phyloP scores from a whole-genome alignment of 1,140 invertebrate species.

The Panulirus ornatus region DNA sequence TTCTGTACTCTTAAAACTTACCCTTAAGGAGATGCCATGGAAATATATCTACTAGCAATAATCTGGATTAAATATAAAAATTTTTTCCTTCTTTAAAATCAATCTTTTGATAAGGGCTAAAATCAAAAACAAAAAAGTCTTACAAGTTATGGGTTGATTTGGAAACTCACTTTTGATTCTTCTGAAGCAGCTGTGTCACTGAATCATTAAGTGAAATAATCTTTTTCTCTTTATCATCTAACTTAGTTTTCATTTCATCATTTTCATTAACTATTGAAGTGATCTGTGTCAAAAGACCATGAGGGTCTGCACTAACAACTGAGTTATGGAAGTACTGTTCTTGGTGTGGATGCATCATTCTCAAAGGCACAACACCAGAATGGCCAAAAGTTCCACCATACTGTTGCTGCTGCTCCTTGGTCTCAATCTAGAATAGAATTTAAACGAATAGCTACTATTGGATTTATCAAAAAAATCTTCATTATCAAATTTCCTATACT shows the following conservation, averaged over 20 bases:
- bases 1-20: too few relatives aligned
- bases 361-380: neutral
- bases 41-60: too few relatives aligned
- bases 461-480: too few relatives aligned
- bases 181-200: conserved; percentile 42
- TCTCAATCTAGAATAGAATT: conserved; percentile 28
- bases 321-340: neutral
- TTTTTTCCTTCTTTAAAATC: too few relatives aligned
- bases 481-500: too few relatives aligned
- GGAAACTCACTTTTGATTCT: conserved; percentile 55
- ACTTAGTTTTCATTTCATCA: conserved; percentile 16
- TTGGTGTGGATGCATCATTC: neutral
- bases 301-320: neutral
- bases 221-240: conserved; percentile 20
- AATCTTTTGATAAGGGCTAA: too few relatives aligned
- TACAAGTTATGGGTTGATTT: neutral
- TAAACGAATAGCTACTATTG: too few relatives aligned
- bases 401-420: conserved; percentile 28
- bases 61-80: too few relatives aligned
- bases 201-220: conserved; percentile 14
- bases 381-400: neutral
- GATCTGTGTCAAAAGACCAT: conserved; percentile 24
- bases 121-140: too few relatives aligned
- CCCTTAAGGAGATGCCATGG: too few relatives aligned
- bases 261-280: conserved; percentile 39